These are phyloP conservation scores for Lagorchestes hirsutus DNA, from an alignment of 2,797 vertebrate genomes.

Conservation along the genomic window DNA sequence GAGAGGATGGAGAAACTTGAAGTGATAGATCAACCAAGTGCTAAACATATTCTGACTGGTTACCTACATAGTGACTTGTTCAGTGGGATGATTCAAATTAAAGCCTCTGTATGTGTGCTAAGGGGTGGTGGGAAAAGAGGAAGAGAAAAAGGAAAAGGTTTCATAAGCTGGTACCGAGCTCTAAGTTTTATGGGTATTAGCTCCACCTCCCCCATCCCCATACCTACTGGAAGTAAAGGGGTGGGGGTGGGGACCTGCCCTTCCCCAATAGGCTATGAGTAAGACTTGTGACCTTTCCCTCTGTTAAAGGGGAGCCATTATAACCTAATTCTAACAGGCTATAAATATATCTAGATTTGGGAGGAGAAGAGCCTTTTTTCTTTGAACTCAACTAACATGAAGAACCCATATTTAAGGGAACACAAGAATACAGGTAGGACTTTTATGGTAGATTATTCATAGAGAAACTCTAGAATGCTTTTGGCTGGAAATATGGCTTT, in stretches of 20 bases:
- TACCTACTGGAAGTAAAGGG: not conserved
- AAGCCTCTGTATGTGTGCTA: not conserved
- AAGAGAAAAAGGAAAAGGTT: not conserved
- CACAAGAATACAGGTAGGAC: not conserved
- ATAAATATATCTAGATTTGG: not conserved
- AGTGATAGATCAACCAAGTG: not conserved
- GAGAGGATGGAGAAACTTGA: not conserved
- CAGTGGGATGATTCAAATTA: not conserved
- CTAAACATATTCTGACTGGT: not conserved
- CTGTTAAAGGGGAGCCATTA: not conserved
- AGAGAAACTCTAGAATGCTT: not conserved
- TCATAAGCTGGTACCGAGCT: not conserved
- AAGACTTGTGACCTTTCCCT: not conserved
- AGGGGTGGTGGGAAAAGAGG: not conserved
- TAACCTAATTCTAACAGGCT: not conserved
- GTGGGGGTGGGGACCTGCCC: not conserved
- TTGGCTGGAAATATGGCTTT: not conserved
- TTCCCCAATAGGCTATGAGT: not conserved
- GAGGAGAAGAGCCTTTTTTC: not conserved
- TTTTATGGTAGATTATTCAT: not conserved
- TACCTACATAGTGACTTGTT: not conserved
- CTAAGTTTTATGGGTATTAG: not conserved
- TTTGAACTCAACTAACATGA: not conserved
- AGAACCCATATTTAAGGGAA: not conserved
- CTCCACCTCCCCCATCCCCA: not conserved